phyloP scores from a whole-genome alignment of 92 coral and sea anemone species.

The Epizoanthus illoricatus region DNA sequence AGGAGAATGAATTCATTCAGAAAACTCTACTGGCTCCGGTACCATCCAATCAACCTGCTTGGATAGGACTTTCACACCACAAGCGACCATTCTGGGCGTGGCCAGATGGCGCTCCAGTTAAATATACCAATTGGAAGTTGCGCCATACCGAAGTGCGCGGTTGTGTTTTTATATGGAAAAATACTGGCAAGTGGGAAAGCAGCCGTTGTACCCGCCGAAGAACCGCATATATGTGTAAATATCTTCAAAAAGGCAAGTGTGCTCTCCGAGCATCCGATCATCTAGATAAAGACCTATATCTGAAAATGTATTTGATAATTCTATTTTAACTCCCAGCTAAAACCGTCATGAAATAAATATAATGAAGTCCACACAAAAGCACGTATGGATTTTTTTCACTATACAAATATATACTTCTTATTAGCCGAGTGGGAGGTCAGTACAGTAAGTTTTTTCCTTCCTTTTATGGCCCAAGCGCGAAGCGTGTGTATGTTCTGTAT shows the following conservation, averaged over 20 bases:
- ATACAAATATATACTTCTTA: no score
- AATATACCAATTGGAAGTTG: not conserved
- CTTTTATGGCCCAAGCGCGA: no score
- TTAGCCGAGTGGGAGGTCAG: no score
- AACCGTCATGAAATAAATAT: no score
- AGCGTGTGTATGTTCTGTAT: no score
- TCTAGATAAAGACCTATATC: no score
- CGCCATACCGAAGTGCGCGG: not conserved
- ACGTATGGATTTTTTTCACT: not conserved
- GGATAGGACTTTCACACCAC: constrained; percentile 3
- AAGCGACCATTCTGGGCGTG: not conserved
- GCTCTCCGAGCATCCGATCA: no score
- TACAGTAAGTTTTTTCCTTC: not conserved
- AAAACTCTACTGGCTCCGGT: not conserved
- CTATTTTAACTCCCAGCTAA: no score
- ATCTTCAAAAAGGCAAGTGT: constrained; percentile 7
- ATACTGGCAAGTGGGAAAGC: constrained; percentile 5
- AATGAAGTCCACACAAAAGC: not conserved
- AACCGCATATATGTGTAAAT: constrained; percentile 3
- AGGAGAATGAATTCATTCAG: not conserved
- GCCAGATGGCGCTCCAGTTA: not conserved
- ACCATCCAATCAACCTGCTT: not conserved
- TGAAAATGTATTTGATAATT: no score
- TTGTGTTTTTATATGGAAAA: not conserved
- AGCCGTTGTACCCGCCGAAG: not conserved